Evolutionary conservation across 1,140 invertebrate species (phyloP).

Genomic region (Polyergus mexicanus): DNA sequence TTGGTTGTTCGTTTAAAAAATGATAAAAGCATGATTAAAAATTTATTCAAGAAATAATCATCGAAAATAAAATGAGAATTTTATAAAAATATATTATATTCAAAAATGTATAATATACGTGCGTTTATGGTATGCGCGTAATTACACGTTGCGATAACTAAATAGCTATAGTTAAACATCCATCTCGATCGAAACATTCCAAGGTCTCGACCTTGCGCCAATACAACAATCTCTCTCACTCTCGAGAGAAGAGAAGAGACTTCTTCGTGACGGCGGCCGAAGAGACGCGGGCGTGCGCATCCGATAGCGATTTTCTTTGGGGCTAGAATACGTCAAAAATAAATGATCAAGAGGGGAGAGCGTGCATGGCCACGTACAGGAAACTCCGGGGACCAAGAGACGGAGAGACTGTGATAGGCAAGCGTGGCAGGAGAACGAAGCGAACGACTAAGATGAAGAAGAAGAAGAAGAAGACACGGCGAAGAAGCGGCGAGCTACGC

Average conservation of each 20-base stretch:
- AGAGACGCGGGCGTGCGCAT: constrained; percentile 36
- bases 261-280: constrained; percentile 17
- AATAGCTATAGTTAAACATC: background rate
- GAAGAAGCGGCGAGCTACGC: constrained; percentile 46
- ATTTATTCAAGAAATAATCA: background rate
- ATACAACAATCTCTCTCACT: constrained; percentile 25
- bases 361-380: constrained; percentile 49
- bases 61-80: background rate
- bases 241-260: constrained; percentile 26
- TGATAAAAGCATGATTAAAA: background rate
- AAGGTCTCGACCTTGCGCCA: constrained; percentile 72
- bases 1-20: background rate
- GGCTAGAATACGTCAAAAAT: constrained; percentile 74
- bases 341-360: constrained; percentile 72
- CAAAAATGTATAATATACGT: background rate
- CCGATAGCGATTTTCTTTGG: constrained; percentile 66
- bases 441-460: constrained; percentile 52
- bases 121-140: background rate
- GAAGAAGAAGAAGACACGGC: constrained; percentile 53
- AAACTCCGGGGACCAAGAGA: constrained; percentile 42
- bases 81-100: too few relatives aligned
- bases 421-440: constrained; percentile 24
- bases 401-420: constrained; percentile 34
- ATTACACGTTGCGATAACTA: background rate
- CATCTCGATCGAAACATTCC: constrained; percentile 11